phyloP scores from a whole-genome alignment of 2,113 vertebrate species.

The Eclectus roratus region DNA sequence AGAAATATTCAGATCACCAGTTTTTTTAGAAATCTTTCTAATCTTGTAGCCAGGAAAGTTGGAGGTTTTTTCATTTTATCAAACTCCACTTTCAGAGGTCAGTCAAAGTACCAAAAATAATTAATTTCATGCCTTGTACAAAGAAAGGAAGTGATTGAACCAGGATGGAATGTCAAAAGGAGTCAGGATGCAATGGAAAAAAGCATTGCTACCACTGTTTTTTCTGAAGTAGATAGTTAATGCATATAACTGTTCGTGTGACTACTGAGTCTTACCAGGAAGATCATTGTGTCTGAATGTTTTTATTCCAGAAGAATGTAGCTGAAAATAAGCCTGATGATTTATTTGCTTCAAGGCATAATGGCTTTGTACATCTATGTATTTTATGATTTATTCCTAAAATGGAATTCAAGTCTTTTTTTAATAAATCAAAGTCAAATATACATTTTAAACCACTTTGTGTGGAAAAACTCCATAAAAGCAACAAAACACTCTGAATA shows the following conservation, averaged over 20 bases:
- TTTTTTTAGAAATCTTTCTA: background rate
- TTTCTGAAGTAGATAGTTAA: slow-evolving; percentile 35
- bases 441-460: background rate
- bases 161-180: slow-evolving; percentile 67
- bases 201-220: slow-evolving; percentile 9
- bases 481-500: background rate
- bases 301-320: slow-evolving; percentile 49
- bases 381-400: slow-evolving; percentile 44
- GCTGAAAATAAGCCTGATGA: slow-evolving; percentile 36
- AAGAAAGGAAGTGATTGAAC: slow-evolving; percentile 65
- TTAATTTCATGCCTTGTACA: slow-evolving; percentile 58
- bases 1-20: background rate
- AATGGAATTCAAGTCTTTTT: slow-evolving; percentile 28
- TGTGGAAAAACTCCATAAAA: background rate
- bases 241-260: background rate
- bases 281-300: slow-evolving; percentile 20
- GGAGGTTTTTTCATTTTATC: background rate
- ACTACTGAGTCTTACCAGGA: background rate
- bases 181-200: slow-evolving; percentile 46
- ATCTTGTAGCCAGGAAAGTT: background rate
- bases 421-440: slow-evolving; percentile 20
- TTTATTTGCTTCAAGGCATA: slow-evolving; percentile 4
- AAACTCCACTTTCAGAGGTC: slow-evolving; percentile 40
- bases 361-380: background rate
- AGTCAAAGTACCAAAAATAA: slow-evolving; percentile 49